Base-by-base conservation (phyloP, 2,888 invertebrate genomes). In the Thymelicus acteon region DNA sequence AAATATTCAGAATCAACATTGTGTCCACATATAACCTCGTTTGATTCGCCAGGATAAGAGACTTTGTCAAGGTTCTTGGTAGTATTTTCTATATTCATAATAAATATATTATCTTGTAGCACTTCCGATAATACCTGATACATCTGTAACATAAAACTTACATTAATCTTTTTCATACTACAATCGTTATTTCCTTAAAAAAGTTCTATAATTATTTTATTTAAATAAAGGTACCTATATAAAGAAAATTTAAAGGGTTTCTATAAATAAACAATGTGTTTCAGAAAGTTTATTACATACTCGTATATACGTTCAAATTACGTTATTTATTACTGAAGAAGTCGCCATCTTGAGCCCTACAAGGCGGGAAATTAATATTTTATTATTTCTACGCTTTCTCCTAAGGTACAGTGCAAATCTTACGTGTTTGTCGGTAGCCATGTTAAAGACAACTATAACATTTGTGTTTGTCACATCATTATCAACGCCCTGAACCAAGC, bases 361-460 rank as follows among this genome's bases (percentile, higher is more conserved):
- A 24, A 24, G 2, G 24, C 24, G 24, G 24, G 24, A 24, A 5
- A 5, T 31, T 31, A 2, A 31, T 31, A 31, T 31, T 31, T 31
- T 31, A 31, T 2, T 31, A 31, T 31, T 31, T 31, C 31, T 3
- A 31, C 31, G 31, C 31, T 31, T 31, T 31, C 31, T 31, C 3
- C 31, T 31, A 2, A 31, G 31, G 31, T 31, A 10, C 12, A 13
- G 47, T 5, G 13, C 10, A 13, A 2, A 10, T 77, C 79, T 78
- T 78, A 85, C 84, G 48, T 73, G 73, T 37, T 80, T 76, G 72
- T 84, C 80, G 19, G 47, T 65, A 7, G 79, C 73, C 13, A 82
- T 67, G 72, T 80, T 75, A 12, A 75, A 73, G 6, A 80, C 75
- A 8, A 82, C 62, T 2, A 84, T 61, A 3, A 81, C 31, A 8